Conservation (phyloP, 1,140 invertebrate species). For the Zaprionus ghesquierei region DNA sequence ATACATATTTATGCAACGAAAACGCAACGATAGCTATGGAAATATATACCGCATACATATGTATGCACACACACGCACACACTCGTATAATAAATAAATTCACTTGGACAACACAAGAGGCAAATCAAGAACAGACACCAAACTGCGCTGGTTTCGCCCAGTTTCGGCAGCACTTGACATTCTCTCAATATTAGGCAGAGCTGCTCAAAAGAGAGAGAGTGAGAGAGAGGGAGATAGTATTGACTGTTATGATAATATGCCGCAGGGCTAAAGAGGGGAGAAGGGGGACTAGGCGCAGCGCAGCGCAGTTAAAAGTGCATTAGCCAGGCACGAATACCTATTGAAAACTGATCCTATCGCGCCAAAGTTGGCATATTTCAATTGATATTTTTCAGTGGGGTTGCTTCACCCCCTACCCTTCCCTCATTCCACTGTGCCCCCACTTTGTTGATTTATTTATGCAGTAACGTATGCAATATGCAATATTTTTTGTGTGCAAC, state of each 20-base stretch:
- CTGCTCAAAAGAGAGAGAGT: not conserved
- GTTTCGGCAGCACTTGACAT: constrained; percentile 15
- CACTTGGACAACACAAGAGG: constrained; percentile 30
- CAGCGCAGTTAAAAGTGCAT: not conserved
- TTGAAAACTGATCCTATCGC: not conserved
- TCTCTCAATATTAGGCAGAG: not conserved
- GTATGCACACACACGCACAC: not conserved
- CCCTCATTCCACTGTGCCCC: not conserved
- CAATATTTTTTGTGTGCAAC: constrained; percentile 36
- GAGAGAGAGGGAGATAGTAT: constrained; percentile 11
- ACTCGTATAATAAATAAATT: constrained; percentile 27
- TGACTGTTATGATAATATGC: constrained; percentile 16
- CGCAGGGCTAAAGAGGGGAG: not conserved
- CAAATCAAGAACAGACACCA: constrained; percentile 40
- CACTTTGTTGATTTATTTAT: constrained; percentile 44
- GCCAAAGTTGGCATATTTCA: not conserved
- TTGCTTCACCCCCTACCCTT: not conserved
- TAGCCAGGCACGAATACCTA: not conserved
- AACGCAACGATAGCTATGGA: constrained; percentile 12
- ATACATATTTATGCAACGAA: constrained; percentile 37
- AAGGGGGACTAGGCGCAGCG: not conserved
- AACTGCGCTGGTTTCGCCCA: not conserved
- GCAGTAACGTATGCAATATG: constrained; percentile 39
- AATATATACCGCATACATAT: constrained; percentile 3
- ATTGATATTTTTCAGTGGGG: not conserved